These are phyloP conservation scores for Bombus pascuorum DNA, from an alignment of 1,140 invertebrate species.

Conservation along the genomic window DNA sequence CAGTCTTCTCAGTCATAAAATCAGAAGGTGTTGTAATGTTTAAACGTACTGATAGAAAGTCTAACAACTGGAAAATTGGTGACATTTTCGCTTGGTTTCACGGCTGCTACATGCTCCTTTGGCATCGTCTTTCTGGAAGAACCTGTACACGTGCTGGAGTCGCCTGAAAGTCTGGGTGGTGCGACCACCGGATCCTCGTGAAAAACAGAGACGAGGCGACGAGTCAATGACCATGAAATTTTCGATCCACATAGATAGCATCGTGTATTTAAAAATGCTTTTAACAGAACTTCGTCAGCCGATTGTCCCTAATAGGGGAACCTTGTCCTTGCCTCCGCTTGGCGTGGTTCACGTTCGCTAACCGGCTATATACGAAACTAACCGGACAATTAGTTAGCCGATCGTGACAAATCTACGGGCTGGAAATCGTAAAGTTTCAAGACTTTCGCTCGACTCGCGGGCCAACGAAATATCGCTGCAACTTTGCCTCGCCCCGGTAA, in stretches of 20 bases:
- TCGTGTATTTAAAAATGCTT: slow-evolving; percentile 78
- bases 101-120: no score
- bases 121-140: not conserved
- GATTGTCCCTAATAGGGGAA: slow-evolving; percentile 72
- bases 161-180: slow-evolving; percentile 27
- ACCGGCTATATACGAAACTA: slow-evolving; percentile 30
- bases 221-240: slow-evolving; percentile 52
- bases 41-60: no score
- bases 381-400: slow-evolving; percentile 57
- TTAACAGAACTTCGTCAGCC: slow-evolving; percentile 66
- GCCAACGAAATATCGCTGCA: slow-evolving; percentile 8
- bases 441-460: not conserved
- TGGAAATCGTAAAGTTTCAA: slow-evolving; percentile 9
- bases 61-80: no score
- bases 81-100: not conserved
- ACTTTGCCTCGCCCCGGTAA: not conserved
- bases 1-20: no score
- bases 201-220: slow-evolving; percentile 24
- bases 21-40: no score
- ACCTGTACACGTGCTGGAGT: not conserved
- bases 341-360: not conserved
- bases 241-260: slow-evolving; percentile 74
- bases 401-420: slow-evolving; percentile 47
- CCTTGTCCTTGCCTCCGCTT: slow-evolving; percentile 61
- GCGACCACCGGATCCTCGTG: slow-evolving; percentile 8